Evolutionary conservation across 2,113 vertebrate species (phyloP).

Genomic region (Passer domesticus): DNA sequence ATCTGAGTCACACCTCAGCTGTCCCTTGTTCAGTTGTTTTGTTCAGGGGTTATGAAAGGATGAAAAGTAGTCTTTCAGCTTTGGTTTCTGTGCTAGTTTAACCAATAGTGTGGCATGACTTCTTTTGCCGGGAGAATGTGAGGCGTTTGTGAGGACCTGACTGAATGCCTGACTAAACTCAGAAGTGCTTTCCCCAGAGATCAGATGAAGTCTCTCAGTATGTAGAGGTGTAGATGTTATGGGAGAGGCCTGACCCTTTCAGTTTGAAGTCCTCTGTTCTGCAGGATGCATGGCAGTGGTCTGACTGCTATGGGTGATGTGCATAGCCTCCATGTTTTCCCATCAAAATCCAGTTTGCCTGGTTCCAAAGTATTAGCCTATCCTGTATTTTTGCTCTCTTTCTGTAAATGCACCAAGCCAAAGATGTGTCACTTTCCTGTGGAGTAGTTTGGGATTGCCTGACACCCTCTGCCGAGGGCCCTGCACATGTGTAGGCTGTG

Average conservation of each 20-base stretch:
- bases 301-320: background rate
- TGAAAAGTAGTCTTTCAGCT: background rate
- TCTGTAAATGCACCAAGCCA: background rate
- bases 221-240: background rate
- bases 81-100: background rate
- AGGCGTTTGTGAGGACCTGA: background rate
- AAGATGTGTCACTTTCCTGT: background rate
- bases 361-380: background rate
- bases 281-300: background rate
- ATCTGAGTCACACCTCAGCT: background rate
- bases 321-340: background rate
- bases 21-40: background rate
- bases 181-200: background rate
- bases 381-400: background rate
- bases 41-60: background rate
- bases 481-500: background rate
- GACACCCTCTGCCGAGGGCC: background rate
- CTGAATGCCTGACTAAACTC: background rate
- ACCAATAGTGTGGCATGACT: background rate
- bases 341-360: background rate
- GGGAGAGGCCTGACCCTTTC: background rate
- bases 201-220: background rate
- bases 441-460: background rate
- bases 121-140: background rate
- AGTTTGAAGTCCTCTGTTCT: background rate